Conservation (phyloP, 1,140 invertebrate genomes). For the Magallana angulata region DNA sequence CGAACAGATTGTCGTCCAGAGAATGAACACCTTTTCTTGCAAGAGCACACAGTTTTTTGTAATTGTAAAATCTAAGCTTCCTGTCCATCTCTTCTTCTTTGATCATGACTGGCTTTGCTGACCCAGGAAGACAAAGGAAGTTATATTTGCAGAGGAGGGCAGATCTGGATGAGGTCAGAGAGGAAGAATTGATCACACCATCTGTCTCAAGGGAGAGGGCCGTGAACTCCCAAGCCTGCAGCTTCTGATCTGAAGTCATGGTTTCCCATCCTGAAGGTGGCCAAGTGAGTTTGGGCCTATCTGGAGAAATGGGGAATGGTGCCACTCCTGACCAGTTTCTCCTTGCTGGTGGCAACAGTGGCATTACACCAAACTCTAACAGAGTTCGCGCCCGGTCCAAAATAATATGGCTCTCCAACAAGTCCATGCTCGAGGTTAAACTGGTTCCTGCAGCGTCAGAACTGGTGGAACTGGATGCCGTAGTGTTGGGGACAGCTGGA, state of each 20-base stretch:
- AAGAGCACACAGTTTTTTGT: neutral
- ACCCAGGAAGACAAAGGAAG: neutral
- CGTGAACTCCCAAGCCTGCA: neutral
- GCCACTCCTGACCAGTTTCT: no score
- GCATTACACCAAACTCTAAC: neutral
- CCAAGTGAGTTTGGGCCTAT: no score
- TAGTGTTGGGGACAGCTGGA: no score
- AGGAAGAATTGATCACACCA: neutral
- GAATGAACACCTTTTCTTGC: neutral
- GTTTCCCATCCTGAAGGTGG: neutral
- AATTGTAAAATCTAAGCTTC: neutral
- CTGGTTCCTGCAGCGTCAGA: neutral
- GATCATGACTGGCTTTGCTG: neutral
- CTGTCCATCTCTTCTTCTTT: neutral
- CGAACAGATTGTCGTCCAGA: no score
- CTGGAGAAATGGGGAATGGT: no score
- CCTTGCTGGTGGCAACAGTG: no score
- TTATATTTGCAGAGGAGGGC: neutral
- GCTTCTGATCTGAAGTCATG: constrained; percentile 9
- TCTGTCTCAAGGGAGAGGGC: neutral
- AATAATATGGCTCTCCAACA: neutral
- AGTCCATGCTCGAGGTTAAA: neutral
- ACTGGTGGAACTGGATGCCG: neutral
- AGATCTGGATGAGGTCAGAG: neutral
- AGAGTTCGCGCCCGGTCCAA: neutral